Conservation (phyloP, 2,797 vertebrate genomes). For the Periparus ater region DNA sequence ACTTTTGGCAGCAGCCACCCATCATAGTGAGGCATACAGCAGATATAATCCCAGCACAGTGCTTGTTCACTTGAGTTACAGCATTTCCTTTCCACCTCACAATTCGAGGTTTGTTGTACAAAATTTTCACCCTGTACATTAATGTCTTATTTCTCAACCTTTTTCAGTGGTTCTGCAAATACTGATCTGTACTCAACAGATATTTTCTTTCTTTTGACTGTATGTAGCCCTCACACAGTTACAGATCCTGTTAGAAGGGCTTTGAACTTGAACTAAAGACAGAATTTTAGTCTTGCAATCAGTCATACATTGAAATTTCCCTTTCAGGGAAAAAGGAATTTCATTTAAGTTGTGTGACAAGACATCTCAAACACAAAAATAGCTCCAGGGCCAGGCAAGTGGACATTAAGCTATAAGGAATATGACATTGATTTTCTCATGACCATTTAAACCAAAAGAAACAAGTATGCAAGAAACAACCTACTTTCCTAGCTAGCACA, state of each 20-base stretch:
- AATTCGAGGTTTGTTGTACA: background rate
- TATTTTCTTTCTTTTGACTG: background rate
- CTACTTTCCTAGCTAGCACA: background rate
- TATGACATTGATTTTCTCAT: background rate
- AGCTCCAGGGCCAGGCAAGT: background rate
- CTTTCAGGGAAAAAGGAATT: background rate
- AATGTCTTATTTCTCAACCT: background rate
- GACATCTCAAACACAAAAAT: background rate
- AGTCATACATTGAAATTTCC: background rate
- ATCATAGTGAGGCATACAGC: accelerated
- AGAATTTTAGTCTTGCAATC: background rate
- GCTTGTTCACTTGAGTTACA: background rate
- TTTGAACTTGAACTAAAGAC: background rate
- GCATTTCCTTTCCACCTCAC: background rate
- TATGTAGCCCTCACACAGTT: background rate
- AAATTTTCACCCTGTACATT: background rate
- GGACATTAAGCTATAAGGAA: background rate
- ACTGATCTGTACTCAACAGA: background rate
- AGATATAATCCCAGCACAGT: background rate
- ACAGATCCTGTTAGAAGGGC: background rate
- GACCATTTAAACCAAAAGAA: background rate
- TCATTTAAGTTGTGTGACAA: background rate
- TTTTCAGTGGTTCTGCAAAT: background rate
- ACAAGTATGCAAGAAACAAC: background rate
- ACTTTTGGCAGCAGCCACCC: background rate